Percentiles rank a stretch among this genome's conserved stretches.
Evolutionary conservation across 1,140 invertebrate species (phyloP).

Genomic region (Drosophila azteca): DNA sequence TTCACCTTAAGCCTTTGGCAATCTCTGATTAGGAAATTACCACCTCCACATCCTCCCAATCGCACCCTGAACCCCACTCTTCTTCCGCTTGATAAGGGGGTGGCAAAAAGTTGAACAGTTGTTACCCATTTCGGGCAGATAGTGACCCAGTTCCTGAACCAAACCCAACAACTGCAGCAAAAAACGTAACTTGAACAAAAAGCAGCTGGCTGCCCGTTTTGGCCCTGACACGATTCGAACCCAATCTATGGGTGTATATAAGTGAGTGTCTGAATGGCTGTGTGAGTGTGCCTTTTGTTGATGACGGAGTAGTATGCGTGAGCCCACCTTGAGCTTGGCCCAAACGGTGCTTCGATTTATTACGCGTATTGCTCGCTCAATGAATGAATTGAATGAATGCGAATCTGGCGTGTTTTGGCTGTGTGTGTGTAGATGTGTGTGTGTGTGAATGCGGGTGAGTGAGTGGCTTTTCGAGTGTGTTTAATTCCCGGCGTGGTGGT

Average conservation of each 20-base stretch:
- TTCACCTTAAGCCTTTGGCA: slow-evolving; percentile 24
- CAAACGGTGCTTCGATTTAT: slow-evolving; percentile 56
- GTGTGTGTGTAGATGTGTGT: slow-evolving; percentile 6
- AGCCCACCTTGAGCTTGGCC: slow-evolving; percentile 50
- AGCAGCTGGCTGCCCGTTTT: slow-evolving; percentile 28
- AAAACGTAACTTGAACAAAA: slow-evolving; percentile 31
- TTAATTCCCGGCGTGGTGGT: slow-evolving; percentile 1
- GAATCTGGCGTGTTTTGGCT: slow-evolving; percentile 8
- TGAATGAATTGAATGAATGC: slow-evolving; percentile 58
- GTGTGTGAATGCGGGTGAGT: slow-evolving; percentile 1
- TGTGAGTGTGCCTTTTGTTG: not conserved
- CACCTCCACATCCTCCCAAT: too few relatives aligned
- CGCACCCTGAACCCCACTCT: not conserved
- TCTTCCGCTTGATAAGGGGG: slow-evolving; percentile 4
- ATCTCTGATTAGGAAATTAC: slow-evolving; percentile 24
- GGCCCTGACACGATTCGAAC: slow-evolving; percentile 68
- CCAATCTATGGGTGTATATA: slow-evolving; percentile 17
- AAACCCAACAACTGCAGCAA: slow-evolving; percentile 35
- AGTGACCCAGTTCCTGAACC: slow-evolving; percentile 66
- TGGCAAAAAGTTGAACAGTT: slow-evolving; percentile 58
- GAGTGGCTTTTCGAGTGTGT: not conserved
- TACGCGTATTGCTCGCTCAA: slow-evolving; percentile 39
- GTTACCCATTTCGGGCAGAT: slow-evolving; percentile 54
- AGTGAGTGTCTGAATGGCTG: slow-evolving; percentile 8
- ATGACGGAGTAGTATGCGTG: slow-evolving; percentile 9